Conservation (phyloP, 2,888 invertebrate species). For the Ceriagrion tenellum region DNA sequence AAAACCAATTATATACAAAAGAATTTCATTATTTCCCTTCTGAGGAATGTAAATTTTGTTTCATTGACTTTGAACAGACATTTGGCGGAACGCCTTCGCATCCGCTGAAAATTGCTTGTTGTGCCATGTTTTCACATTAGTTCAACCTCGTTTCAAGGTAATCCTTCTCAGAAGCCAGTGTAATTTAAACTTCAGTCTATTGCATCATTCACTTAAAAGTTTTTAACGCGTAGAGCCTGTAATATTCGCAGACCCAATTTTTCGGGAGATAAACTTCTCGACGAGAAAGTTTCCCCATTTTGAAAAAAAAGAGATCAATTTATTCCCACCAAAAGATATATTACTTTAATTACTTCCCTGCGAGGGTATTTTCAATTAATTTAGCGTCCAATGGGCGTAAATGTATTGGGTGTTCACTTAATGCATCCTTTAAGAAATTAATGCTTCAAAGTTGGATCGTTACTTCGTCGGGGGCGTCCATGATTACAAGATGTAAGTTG, state of each 20-base stretch:
- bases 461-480: background rate
- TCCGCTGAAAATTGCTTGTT: background rate
- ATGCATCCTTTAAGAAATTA: constrained; percentile 57
- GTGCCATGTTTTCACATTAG: constrained; percentile 37
- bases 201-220: constrained; percentile 40
- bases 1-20: background rate
- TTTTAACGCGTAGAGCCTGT: constrained; percentile 10
- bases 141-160: constrained; percentile 46
- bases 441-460: constrained; percentile 52
- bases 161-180: constrained; percentile 20
- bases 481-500: background rate
- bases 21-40: background rate
- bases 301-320: constrained; percentile 37
- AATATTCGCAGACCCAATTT: constrained; percentile 53
- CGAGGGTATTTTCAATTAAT: constrained; percentile 56
- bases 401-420: constrained; percentile 33
- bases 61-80: background rate
- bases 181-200: constrained; percentile 57
- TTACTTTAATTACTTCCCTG: constrained; percentile 59
- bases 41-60: background rate
- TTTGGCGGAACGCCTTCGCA: background rate
- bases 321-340: constrained; percentile 39
- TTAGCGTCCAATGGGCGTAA: constrained; percentile 46
- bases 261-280: constrained; percentile 54
- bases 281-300: constrained; percentile 37